phyloP scores from a whole-genome alignment of 2,797 vertebrate species.

The Sebastes hubbsi region DNA sequence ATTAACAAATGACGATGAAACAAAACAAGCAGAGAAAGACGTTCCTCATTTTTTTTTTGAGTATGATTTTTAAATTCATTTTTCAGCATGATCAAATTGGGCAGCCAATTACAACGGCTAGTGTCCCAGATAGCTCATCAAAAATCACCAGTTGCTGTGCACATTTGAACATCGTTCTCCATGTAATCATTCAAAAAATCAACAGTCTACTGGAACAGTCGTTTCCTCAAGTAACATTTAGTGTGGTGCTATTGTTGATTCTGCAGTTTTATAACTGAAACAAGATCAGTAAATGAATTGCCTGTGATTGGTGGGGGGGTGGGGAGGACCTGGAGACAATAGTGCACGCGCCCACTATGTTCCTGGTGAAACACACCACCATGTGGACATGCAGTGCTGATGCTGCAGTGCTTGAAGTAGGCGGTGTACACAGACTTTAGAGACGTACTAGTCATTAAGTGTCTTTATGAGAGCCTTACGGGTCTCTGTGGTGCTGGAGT shows the following conservation, averaged over 20 bases:
- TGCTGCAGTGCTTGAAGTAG: conserved; percentile 68
- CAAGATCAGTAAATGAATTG: conserved; percentile 47
- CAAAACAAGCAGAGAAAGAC: conserved; percentile 77
- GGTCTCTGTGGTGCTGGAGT: conserved; percentile 58
- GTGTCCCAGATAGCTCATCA: conserved; percentile 62
- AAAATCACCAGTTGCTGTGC: conserved; percentile 67
- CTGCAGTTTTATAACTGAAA: conserved; percentile 58
- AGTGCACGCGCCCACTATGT: conserved; percentile 51
- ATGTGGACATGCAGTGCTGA: conserved; percentile 72
- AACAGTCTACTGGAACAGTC: conserved; percentile 54
- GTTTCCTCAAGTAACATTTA: conserved; percentile 68
- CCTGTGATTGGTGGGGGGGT: conserved; percentile 34
- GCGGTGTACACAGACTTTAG: conserved; percentile 67
- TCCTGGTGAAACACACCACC: conserved; percentile 65
- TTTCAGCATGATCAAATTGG: conserved; percentile 68
- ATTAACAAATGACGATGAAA: conserved; percentile 87
- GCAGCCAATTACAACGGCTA: conserved; percentile 63
- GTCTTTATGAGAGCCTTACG: conserved; percentile 59
- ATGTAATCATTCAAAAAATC: conserved; percentile 59
- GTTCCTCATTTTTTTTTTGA: conserved; percentile 58
- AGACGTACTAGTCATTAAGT: conserved; percentile 69
- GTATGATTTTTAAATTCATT: conserved; percentile 67
- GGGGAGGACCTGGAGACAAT: conserved; percentile 43
- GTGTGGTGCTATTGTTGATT: conserved; percentile 67
- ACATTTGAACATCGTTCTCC: conserved; percentile 60